Evolutionary conservation across 2,888 invertebrate species (phyloP).

Genomic region (Limenitis camilla): DNA sequence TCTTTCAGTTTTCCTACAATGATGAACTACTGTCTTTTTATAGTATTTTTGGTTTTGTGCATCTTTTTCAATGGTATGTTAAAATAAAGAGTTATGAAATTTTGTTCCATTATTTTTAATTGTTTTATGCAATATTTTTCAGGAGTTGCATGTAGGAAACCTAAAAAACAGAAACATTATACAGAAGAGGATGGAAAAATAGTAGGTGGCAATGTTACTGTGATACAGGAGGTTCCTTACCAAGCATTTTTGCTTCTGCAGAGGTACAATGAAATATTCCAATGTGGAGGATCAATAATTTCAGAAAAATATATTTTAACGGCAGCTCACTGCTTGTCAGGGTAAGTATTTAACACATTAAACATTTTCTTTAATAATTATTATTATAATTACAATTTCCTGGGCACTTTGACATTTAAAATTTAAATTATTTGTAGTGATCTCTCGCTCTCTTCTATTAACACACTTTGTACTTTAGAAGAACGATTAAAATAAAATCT

Average conservation of each 20-base stretch:
- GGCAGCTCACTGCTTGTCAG: conserved; percentile 63
- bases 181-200: conserved; percentile 39
- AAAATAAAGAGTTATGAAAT: too few species aligned
- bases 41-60: conserved; percentile 7
- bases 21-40: too few species aligned
- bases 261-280: conserved; percentile 38
- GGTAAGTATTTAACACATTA: too few species aligned
- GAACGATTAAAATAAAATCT: too few species aligned
- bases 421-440: too few species aligned
- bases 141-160: conserved; percentile 40
- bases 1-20: too few species aligned
- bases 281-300: conserved; percentile 66
- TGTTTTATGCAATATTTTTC: conserved; percentile 5
- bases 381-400: too few species aligned
- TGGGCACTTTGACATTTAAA: too few species aligned
- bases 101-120: too few species aligned
- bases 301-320: conserved; percentile 47
- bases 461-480: too few species aligned
- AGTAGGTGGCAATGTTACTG: conserved; percentile 56
- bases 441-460: too few species aligned
- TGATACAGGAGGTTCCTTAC: conserved; percentile 49
- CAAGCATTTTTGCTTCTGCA: conserved; percentile 53
- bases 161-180: conserved; percentile 25
- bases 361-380: too few species aligned
- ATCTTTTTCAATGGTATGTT: conserved; percentile 4